phyloP scores from a whole-genome alignment of 1,140 invertebrate species.

The Drosophila equinoxialis region DNA sequence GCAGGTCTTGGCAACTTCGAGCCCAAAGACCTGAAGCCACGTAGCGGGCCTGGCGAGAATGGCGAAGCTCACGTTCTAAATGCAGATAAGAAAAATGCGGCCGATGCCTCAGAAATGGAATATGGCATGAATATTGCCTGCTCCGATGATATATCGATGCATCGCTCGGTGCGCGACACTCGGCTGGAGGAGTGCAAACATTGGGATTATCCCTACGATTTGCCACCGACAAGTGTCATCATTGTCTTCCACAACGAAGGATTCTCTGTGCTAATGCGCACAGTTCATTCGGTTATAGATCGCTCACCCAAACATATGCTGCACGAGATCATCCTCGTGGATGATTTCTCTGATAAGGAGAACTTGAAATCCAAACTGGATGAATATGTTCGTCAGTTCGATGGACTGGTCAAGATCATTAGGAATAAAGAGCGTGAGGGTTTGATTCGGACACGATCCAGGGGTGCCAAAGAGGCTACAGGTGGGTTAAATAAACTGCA shows the following conservation, averaged over 20 bases:
- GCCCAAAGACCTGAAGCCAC: conserved; percentile 85
- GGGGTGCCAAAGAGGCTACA: conserved; percentile 95
- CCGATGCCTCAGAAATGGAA: conserved; percentile 90
- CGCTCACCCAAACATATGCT: conserved; percentile 94
- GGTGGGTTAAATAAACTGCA: conserved; percentile 83
- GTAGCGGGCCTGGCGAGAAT: conserved; percentile 91
- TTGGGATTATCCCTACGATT: conserved; percentile 96
- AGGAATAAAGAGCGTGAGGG: conserved; percentile 95
- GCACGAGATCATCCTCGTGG: conserved; percentile 98
- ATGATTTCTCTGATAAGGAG: conserved; percentile 98
- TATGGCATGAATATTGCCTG: conserved; percentile 99
- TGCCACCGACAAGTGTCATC: conserved; percentile 97
- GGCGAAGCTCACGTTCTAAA: conserved; percentile 84
- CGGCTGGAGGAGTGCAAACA: conserved; percentile 95
- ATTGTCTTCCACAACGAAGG: conserved; percentile 99
- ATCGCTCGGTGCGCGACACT: conserved; percentile 93
- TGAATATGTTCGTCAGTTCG: conserved; percentile 93
- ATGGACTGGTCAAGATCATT: conserved; percentile 94
- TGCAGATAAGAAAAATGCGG: conserved; percentile 86
- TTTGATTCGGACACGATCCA: conserved; percentile 94
- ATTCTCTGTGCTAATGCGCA: conserved; percentile 96
- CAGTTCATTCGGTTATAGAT: conserved; percentile 98
- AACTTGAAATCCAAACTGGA: conserved; percentile 95
- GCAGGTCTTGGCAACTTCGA: conserved; percentile 87
- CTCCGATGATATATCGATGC: conserved; percentile 94